phyloP scores from a whole-genome alignment of 2,797 vertebrate genomes.

The Anas acuta region DNA sequence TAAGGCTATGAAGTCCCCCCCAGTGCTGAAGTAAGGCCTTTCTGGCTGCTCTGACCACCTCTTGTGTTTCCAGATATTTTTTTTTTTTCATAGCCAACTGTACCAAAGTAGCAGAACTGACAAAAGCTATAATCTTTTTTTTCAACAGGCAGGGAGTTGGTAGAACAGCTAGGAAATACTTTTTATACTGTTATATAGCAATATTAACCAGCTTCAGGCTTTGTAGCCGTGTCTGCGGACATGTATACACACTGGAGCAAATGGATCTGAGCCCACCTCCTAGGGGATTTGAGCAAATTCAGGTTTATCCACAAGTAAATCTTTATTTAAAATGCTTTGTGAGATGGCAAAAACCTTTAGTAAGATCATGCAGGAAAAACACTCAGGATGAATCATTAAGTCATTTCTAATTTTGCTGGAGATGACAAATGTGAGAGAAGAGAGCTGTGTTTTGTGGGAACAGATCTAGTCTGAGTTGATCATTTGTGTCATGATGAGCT shows the following conservation, averaged over 20 bases:
- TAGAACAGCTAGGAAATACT: background rate
- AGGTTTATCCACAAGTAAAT: background rate
- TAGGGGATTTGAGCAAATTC: background rate
- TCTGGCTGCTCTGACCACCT: background rate
- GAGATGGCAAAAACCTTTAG: background rate
- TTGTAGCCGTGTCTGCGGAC: background rate
- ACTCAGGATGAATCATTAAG: slow-evolving; percentile 2
- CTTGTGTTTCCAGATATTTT: background rate
- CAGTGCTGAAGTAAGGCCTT: background rate
- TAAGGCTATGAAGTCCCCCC: background rate
- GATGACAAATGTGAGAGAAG: slow-evolving; percentile 11
- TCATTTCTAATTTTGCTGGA: slow-evolving; percentile 20
- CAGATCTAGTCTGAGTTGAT: background rate
- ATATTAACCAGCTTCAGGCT: background rate
- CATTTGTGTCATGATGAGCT: background rate
- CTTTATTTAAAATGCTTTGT: background rate
- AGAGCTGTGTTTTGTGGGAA: slow-evolving; percentile 6
- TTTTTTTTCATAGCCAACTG: background rate
- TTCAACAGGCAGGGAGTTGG: background rate
- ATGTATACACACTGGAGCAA: fast-evolving
- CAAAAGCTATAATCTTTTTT: background rate
- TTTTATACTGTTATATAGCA: background rate
- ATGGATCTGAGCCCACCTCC: background rate
- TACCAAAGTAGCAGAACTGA: background rate
- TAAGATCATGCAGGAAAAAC: background rate